Base-by-base conservation (phyloP, 1,140 invertebrate species). In the Saccostrea cuccullata region DNA sequence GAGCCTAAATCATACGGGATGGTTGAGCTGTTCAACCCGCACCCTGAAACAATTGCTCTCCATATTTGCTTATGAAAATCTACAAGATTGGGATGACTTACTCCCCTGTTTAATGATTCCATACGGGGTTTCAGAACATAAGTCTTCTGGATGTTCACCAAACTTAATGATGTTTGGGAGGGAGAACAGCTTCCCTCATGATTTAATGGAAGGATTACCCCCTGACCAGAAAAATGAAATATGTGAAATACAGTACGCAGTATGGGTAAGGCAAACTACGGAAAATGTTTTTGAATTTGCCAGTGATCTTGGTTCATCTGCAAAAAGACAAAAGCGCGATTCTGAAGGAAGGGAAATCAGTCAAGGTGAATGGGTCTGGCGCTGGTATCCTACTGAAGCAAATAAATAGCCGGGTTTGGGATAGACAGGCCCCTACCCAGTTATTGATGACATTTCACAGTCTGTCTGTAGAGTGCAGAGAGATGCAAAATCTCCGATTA, bases 1-100 rank as follows among this genome's bases (percentile, higher is more conserved):
- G 85, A 88, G 26, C 92, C 90, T 4, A 89, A 92, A 77, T 77
- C 55, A 15, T 87, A 92, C 82, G 91, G 91, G 40, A 20, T 92
- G 55, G 89, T 90, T 15, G 92, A 93, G 82, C 17, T 91, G 55
- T 91, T 90, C 36, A 92, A 92, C 84, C 36, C n/a, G 89, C 9
- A 92, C 91, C 11, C 82, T 90, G n/a, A n/a, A n/a, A n/a, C 85
- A 90, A 64, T 88, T 87, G 82, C 64, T 92, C 15, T 47, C 58
- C 8, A 58, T 67, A 40, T 88, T 88, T 82, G 77, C 88, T 17
- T 11, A 87, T 64, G 84, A 90, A 20, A 55, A 90, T 20, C 86
- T 58, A 40, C 47, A 84, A 56, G 77, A 82, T 82, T 87, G 86
- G 55, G 86, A 87, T 36, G 55, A 87, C 15, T 40, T 55, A 30